phyloP scores from a whole-genome alignment of 2,797 vertebrate genomes.

The Odontamblyopus rebecca region DNA sequence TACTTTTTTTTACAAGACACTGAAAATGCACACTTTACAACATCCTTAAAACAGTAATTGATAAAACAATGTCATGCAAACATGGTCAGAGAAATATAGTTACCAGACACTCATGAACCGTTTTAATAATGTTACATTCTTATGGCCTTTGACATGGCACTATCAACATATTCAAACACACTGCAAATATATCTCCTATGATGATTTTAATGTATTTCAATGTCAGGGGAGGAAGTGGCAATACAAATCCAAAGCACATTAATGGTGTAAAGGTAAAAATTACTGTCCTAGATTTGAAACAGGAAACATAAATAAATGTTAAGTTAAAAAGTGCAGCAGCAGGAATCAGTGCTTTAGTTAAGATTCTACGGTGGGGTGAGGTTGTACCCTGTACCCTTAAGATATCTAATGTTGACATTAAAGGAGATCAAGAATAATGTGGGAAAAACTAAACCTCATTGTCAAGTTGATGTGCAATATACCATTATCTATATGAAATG shows the following conservation, averaged over 20 bases:
- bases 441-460: constrained; percentile 27
- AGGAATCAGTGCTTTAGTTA: constrained; percentile 28
- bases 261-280: neutral
- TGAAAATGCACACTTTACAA: constrained; percentile 35
- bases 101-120: constrained; percentile 7
- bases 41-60: constrained; percentile 47
- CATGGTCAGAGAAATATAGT: constrained; percentile 12
- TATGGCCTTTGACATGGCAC: constrained; percentile 23
- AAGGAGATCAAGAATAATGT: constrained; percentile 16
- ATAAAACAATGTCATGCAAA: constrained; percentile 49
- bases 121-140: constrained; percentile 33
- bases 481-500: constrained; percentile 24
- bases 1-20: constrained; percentile 34
- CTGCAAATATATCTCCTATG: neutral
- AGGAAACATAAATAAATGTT: constrained; percentile 19
- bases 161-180: constrained; percentile 16
- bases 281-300: constrained; percentile 11
- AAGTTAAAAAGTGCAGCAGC: constrained; percentile 32
- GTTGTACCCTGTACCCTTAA: neutral
- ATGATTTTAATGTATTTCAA: neutral
- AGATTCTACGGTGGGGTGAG: constrained; percentile 1
- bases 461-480: constrained; percentile 44
- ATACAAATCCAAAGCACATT: neutral
- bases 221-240: neutral
- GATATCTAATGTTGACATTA: neutral